Evolutionary conservation across 2,113 vertebrate species (phyloP).

Genomic region (Scartelaos histophorus): DNA sequence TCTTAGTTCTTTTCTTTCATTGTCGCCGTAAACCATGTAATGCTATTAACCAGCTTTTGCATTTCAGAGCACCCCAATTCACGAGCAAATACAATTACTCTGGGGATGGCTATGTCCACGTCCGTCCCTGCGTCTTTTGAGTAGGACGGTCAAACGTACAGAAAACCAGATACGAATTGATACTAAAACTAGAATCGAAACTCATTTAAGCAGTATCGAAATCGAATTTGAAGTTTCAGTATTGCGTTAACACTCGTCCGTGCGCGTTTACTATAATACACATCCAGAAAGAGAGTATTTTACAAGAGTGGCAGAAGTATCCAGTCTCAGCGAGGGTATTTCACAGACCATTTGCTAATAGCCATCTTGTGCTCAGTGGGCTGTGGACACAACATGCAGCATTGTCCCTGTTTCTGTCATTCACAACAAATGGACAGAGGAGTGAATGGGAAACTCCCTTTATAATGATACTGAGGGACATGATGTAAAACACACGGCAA

Average conservation of each 20-base stretch:
- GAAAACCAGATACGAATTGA: too few species aligned
- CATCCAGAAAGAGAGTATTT: conserved; percentile 38
- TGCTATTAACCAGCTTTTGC: conserved; percentile 53
- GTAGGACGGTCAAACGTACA: too few species aligned
- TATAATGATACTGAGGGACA: background rate
- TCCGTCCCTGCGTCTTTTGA: conserved; percentile 40
- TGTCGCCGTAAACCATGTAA: conserved; percentile 50
- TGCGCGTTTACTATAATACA: conserved; percentile 27
- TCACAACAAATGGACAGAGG: conserved; percentile 28
- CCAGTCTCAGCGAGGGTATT: conserved; percentile 35
- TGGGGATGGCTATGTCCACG: conserved; percentile 32
- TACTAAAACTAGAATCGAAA: too few species aligned
- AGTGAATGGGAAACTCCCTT: conserved; percentile 1
- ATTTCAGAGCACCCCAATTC: conserved; percentile 27
- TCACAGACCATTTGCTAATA: conserved; percentile 66
- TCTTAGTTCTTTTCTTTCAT: conserved; percentile 18
- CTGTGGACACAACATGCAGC: conserved; percentile 32
- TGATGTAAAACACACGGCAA: background rate
- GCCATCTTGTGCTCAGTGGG: conserved; percentile 55
- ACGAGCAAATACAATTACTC: conserved; percentile 40
- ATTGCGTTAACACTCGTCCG: background rate
- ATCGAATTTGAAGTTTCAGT: too few species aligned
- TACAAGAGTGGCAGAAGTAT: conserved; percentile 40
- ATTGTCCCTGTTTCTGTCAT: conserved; percentile 29
- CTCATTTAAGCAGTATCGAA: too few species aligned